Percentiles rank a stretch among this genome's conserved stretches.
These are phyloP conservation scores for Mantis religiosa DNA, from an alignment of 2,888 invertebrate species.

Conservation along the genomic window DNA sequence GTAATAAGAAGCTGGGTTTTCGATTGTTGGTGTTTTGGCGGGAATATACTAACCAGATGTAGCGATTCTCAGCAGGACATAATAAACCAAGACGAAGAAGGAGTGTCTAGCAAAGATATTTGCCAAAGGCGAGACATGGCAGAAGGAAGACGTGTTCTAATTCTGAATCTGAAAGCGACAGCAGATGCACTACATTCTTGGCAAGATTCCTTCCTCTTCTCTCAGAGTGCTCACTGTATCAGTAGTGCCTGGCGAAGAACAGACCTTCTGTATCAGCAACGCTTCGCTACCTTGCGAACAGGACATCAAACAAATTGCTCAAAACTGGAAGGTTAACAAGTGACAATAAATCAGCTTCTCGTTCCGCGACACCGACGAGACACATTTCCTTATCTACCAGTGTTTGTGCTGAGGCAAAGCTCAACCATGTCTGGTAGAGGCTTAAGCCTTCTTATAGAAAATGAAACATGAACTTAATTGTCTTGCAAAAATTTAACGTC, in stretches of 20 bases:
- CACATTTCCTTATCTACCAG: neutral
- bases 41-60: too few relatives aligned
- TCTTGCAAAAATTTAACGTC: too few relatives aligned
- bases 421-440: too few relatives aligned
- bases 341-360: neutral
- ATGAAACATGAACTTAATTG: too few relatives aligned
- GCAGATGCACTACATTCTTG: constrained; percentile 4
- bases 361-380: neutral
- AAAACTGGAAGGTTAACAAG: neutral
- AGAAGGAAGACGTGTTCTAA: neutral
- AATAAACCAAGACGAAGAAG: neutral
- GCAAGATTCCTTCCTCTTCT: neutral
- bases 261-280: neutral
- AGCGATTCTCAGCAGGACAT: too few relatives aligned
- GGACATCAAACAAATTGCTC: neutral
- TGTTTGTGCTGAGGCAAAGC: too few relatives aligned
- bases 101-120: neutral
- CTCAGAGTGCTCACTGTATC: neutral
- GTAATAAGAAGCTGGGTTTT: too few relatives aligned
- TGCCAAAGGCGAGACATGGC: neutral
- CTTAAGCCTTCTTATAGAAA: too few relatives aligned
- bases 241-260: neutral
- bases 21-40: too few relatives aligned
- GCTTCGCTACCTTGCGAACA: neutral
- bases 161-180: neutral